A percentile compares a stretch with the other conserved stretches of the same genome.
Conservation (phyloP, 2,888 invertebrate genomes). For the Lasioglossum leucozonium region DNA sequence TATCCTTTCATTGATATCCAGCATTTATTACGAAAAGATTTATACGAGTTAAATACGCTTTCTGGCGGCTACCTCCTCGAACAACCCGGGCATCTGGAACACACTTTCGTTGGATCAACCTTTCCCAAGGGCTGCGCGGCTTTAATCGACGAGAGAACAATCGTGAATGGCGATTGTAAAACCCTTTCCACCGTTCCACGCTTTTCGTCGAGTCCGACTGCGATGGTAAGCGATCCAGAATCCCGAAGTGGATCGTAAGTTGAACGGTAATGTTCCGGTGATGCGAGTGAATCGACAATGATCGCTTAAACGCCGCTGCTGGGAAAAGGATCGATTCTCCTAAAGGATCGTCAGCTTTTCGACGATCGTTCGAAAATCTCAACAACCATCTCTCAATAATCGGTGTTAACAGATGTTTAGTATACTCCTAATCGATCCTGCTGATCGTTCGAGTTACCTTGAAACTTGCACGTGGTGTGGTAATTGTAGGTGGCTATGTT, state of each 20-base stretch:
- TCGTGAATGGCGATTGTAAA: neutral
- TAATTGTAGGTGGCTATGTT: too few relatives aligned
- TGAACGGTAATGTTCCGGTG: neutral
- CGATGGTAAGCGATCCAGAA: neutral
- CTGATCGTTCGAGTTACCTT: too few relatives aligned
- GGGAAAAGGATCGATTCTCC: neutral
- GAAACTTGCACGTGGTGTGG: too few relatives aligned
- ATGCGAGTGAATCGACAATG: neutral
- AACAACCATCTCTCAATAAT: too few relatives aligned
- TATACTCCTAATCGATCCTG: too few relatives aligned
- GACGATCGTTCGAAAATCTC: too few relatives aligned
- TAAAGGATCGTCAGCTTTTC: neutral
- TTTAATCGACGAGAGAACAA: constrained; percentile 2
- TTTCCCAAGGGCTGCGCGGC: neutral
- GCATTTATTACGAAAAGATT: neutral
- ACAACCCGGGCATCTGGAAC: neutral
- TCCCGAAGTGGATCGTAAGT: neutral
- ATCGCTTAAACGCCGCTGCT: neutral
- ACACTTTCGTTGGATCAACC: neutral
- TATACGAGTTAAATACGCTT: neutral
- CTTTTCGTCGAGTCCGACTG: neutral
- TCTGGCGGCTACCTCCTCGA: neutral
- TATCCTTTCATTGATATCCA: too few relatives aligned
- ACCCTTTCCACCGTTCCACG: neutral
- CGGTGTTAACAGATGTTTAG: too few relatives aligned